Evolutionary conservation across 2,797 vertebrate species (phyloP), one percentile per base, ranked within the genome.

Genomic region (Philypnodon macrostomus): DNA sequence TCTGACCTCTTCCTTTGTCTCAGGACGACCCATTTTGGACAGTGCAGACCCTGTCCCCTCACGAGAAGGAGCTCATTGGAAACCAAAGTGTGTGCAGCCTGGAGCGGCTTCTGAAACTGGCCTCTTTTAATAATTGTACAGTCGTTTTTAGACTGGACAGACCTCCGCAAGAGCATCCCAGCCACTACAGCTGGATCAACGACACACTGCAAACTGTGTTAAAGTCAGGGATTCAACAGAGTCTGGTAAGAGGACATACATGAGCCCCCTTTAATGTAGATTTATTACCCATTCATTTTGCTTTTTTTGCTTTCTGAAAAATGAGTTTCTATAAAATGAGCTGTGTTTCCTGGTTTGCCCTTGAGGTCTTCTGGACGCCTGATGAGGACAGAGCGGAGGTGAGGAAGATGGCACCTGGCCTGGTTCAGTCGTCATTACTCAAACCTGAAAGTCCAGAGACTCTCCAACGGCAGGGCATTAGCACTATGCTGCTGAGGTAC

Each of bases 21-120:
- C 66, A 98, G 96, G 87, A 89, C 0, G 94, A 99, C 73, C 97
- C 97, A 23, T 99, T 94, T 84, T 95, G 95, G 94, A 93, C 85
- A 0, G 93, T 77, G 0, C 42, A 76, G 30, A 81, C 76, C 1
- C 83, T 99, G 63, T 90, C 92, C 0, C 41, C 31, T 0, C 70
- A 67, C 0, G 94, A 98, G 49, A 85, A 73, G 38, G 42, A 67
- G 17, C 78, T 86, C 53, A 91, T 91, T 9, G 82, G 76, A 55
- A 95, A 96, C 80, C 95, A 99, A 77, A 93, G 91, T 0, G 76
- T 99, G 49, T 96, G 96, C 76, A 94, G 88, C 68, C 88, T 99
- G 75, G 79, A 84, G 10, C 91, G 95, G 52, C 90, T 99, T 70
- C 81, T 99, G 7, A 85, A 88, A 23, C 75, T 94, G 51, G 90